Base-by-base conservation (phyloP, 2,113 vertebrate genomes). In the Tretioscincus oriximinensis region DNA sequence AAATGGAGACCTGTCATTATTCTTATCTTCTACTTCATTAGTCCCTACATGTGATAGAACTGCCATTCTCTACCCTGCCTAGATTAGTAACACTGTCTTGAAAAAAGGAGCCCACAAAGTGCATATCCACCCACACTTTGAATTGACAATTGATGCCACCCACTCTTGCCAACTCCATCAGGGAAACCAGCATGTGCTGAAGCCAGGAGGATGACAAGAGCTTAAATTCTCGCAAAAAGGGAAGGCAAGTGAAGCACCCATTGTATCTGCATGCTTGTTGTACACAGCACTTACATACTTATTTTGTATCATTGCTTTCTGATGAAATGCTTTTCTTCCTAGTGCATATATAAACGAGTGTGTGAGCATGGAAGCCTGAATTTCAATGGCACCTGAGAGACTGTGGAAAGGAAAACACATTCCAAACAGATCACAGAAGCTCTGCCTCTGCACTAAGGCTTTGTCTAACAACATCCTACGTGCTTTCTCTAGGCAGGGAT, bases 81-180 rank as follows among this genome's bases (percentile, higher is more conserved):
- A 60, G 63, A 68, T 79, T 78, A 63, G 35, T 73, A 78, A 68
- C 31, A 74, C 31, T 81, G 69, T 73, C 60, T 73, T 35, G 29
- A 61, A 41, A 16, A 26, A 73, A 78, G 54, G 54, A 58, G 22
- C 35, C 45, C 68, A 64, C 66, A 64, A 69, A 70, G 80, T 70
- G 73, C 65, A 70, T 63, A 76, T 76, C 66, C 54, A 70, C 80
- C 80, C 80, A 82, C 80, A 61, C 35, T 45, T 28, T 76, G 54
- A 76, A 82, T 76, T 58, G 69, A 76, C 73, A 82, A 49, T 70
- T 69, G 66, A 82, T 70, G 73, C 73, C 65, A 76, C 80, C 80
- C 65, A 82, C 80, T 82, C 73, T 41, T 76, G 73, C 73, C 65
- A 82, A 31, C 67, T 63, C 73, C 66, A 82, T 76, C 74, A 76